These are phyloP conservation scores for Tachuris rubrigastra DNA, from an alignment of 2,113 vertebrate genomes.

Conservation along the genomic window DNA sequence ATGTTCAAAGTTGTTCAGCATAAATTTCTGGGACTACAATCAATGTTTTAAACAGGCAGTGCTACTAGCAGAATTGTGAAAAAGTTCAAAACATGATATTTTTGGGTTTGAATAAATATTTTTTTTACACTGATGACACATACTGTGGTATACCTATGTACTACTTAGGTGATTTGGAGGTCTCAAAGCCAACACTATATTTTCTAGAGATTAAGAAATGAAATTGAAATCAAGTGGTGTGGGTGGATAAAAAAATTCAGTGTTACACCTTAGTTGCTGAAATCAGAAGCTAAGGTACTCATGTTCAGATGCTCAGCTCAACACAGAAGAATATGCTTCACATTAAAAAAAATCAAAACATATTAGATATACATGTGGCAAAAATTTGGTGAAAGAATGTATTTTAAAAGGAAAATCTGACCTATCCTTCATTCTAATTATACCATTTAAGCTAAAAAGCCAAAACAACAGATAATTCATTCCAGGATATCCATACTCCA, in stretches of 20 bases:
- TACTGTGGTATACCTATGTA: not conserved
- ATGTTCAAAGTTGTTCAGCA: not conserved
- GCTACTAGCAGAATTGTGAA: not conserved
- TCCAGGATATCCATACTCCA: not conserved
- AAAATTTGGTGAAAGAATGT: not conserved
- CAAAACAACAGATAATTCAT: not conserved
- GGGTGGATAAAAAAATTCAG: not conserved
- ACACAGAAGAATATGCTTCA: not conserved
- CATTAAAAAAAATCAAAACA: not conserved
- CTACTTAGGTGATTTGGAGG: not conserved
- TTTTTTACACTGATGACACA: not conserved
- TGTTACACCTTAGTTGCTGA: not conserved
- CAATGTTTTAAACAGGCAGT: not conserved
- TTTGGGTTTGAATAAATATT: not conserved
- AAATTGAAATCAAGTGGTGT: not conserved
- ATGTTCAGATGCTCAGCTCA: not conserved
- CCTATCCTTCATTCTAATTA: not conserved
- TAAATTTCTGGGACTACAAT: not conserved
- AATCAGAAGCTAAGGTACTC: not conserved
- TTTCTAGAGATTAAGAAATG: not conserved
- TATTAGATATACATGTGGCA: not conserved
- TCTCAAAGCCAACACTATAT: not conserved
- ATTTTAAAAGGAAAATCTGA: not conserved
- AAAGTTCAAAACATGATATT: not conserved
- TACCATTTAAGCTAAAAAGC: not conserved